phyloP scores from a whole-genome alignment of 2,113 vertebrate species.

The human (Homo sapiens) region GRCh38 chr11:116742001-116742500 shows the following conservation, averaged over 20 bases:
- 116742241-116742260: conserved; percentile 16
- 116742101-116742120: neutral
- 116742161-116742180: neutral
- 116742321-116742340: conserved; percentile 59
- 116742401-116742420: too few species aligned
- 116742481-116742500: neutral
- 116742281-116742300: conserved; percentile 39
- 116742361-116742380: conserved; percentile 53
- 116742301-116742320: conserved; percentile 59
- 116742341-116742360: neutral
- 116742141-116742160: neutral
- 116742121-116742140: neutral
- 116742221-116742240: neutral
- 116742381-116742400: neutral
- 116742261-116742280: conserved; percentile 25
- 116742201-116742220: neutral
- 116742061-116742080: neutral
- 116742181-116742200: neutral
- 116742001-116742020: neutral
- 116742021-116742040: neutral
- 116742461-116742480: neutral
- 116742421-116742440: neutral
- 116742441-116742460: neutral
- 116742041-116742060: neutral
- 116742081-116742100: neutral